Conservation (phyloP, 2,888 invertebrate species). For the Sarcophaga rosellei region DNA sequence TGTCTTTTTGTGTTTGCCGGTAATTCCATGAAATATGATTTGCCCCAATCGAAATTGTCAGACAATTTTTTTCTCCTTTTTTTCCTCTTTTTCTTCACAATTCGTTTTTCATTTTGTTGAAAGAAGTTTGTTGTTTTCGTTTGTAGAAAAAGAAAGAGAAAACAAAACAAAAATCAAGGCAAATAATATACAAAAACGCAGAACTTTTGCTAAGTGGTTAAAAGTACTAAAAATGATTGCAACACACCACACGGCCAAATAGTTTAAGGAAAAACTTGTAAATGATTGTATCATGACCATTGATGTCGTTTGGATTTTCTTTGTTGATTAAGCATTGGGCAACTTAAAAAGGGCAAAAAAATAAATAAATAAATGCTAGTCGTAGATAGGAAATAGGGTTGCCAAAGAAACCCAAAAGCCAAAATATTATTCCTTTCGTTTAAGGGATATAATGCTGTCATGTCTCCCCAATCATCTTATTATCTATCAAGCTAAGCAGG, state of each 20-base stretch:
- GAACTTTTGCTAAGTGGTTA: slow-evolving; percentile 50
- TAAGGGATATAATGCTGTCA: too few relatives aligned
- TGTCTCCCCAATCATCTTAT: too few relatives aligned
- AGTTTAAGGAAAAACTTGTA: slow-evolving; percentile 44
- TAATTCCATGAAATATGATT: slow-evolving; percentile 71
- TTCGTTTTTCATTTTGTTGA: neutral
- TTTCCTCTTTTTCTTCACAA: slow-evolving; percentile 1
- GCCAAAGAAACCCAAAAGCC: neutral
- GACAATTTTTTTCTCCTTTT: slow-evolving; percentile 51
- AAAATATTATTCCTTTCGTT: too few relatives aligned
- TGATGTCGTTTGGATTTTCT: slow-evolving; percentile 51
- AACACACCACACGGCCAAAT: slow-evolving; percentile 20
- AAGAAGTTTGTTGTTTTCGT: too few relatives aligned
- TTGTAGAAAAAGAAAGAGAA: neutral
- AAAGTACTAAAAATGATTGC: slow-evolving; percentile 10
- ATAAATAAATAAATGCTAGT: too few relatives aligned
- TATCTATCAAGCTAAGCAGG: too few relatives aligned
- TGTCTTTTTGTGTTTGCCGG: slow-evolving; percentile 43
- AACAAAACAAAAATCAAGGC: too few relatives aligned
- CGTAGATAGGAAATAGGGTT: slow-evolving; percentile 17
- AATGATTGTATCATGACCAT: slow-evolving; percentile 54
- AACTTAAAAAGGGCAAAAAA: slow-evolving; percentile 14
- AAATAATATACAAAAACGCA: neutral
- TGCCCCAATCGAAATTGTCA: slow-evolving; percentile 69
- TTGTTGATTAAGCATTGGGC: slow-evolving; percentile 50